Evolutionary conservation across 2,113 vertebrate species (phyloP).

Genomic region (Delphinapterus leucas): DNA sequence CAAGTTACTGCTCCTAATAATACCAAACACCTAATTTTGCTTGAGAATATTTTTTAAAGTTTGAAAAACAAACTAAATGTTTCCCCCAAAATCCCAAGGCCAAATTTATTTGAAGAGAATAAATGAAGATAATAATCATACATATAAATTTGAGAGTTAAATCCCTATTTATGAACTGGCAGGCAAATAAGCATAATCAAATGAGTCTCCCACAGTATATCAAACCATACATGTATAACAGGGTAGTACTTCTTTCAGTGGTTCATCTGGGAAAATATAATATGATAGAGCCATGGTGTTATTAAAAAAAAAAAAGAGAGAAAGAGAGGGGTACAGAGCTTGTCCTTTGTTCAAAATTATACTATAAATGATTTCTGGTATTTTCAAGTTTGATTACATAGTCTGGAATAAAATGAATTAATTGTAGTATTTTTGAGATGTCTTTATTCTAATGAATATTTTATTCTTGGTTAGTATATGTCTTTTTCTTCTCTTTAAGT

Average conservation of each 20-base stretch:
- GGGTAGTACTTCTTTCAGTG: not conserved
- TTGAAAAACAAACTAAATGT: not conserved
- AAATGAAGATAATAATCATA: not conserved
- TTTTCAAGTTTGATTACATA: not conserved
- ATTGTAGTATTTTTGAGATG: not conserved
- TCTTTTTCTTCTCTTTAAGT: not conserved
- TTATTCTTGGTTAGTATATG: not conserved
- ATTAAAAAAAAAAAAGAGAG: not conserved
- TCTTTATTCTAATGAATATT: not conserved
- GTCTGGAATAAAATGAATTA: not conserved
- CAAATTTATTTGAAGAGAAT: not conserved
- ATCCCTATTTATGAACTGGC: not conserved
- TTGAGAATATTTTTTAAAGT: not conserved
- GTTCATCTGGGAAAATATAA: not conserved
- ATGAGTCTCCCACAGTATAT: not conserved
- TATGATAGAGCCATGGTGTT: fast-evolving
- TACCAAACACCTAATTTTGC: not conserved
- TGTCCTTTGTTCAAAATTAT: not conserved
- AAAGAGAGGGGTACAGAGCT: not conserved
- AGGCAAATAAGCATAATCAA: not conserved
- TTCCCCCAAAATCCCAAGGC: not conserved
- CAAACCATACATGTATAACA: not conserved
- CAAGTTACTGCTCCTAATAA: not conserved
- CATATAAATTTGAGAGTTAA: not conserved
- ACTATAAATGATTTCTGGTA: not conserved